phyloP scores from a whole-genome alignment of 2,888 invertebrate species.

The Siphonodentalium dalli region DNA sequence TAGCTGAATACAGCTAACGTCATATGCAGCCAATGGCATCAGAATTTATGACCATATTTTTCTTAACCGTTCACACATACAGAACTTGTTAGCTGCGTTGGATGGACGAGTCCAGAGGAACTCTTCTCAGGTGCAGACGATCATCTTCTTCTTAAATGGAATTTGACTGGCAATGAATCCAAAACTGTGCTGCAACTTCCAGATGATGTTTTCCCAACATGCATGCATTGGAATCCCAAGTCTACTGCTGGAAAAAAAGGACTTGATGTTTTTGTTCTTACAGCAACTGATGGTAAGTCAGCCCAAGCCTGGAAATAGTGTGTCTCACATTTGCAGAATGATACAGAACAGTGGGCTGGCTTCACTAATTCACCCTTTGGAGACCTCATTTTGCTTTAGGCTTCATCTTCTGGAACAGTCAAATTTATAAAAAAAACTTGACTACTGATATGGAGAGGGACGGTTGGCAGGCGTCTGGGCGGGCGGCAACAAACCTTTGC shows the following conservation, averaged over 20 bases:
- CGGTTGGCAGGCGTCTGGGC: too few species aligned
- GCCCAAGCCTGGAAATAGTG: too few species aligned
- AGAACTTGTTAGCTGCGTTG: slow-evolving; percentile 86
- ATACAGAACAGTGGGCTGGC: too few species aligned
- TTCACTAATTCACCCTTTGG: too few species aligned
- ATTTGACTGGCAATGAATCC: slow-evolving; percentile 80
- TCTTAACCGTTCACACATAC: slow-evolving; percentile 62
- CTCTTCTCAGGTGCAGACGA: slow-evolving; percentile 95
- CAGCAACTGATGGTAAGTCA: slow-evolving; percentile 85
- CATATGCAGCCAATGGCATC: too few species aligned
- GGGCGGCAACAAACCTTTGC: too few species aligned
- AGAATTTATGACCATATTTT: slow-evolving; percentile 2
- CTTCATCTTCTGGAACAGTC: too few species aligned
- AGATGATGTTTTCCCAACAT: slow-evolving; percentile 85
- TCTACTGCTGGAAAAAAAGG: slow-evolving; percentile 66
- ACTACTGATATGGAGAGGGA: too few species aligned
- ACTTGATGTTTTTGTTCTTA: slow-evolving; percentile 83
- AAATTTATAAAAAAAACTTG: too few species aligned
- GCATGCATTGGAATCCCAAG: slow-evolving; percentile 87
- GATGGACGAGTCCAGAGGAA: slow-evolving; percentile 94
- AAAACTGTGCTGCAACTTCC: slow-evolving; percentile 78
- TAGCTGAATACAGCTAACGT: too few species aligned
- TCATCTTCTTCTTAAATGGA: slow-evolving; percentile 88
- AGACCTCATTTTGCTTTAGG: too few species aligned
- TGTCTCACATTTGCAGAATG: too few species aligned